Conservation (phyloP, 2,888 invertebrate genomes). For the Andrena hattorfiana region DNA sequence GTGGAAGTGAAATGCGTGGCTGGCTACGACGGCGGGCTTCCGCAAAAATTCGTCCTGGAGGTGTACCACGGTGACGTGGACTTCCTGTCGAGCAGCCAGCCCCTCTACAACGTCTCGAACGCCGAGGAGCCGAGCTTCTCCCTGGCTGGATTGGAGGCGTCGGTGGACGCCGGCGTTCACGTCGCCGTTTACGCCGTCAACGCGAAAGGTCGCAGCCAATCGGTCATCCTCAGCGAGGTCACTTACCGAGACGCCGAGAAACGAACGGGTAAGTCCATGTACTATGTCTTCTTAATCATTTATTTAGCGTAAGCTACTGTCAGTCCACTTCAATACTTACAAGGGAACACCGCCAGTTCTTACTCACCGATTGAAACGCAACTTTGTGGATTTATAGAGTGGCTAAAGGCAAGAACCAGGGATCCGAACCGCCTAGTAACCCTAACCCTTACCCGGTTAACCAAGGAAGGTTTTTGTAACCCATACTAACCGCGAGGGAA, state of each 20-base stretch:
- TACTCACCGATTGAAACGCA: no score
- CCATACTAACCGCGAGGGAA: no score
- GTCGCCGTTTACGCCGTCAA: conserved; percentile 92
- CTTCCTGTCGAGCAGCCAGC: conserved; percentile 75
- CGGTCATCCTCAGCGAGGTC: conserved; percentile 91
- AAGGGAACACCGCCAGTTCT: no score
- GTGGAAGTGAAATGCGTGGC: conserved; percentile 93
- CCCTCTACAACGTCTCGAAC: conserved; percentile 88
- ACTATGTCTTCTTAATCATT: background rate
- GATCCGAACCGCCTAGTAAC: no score
- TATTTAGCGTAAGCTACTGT: no score
- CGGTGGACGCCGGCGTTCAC: conserved; percentile 90
- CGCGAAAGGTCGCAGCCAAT: conserved; percentile 92
- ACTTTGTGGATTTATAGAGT: no score
- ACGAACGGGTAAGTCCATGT: conserved; percentile 87
- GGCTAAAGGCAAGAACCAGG: no score
- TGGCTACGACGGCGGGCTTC: conserved; percentile 95
- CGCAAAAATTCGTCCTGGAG: conserved; percentile 94
- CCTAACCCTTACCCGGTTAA: no score
- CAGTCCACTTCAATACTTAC: background rate
- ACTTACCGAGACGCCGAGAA: conserved; percentile 93
- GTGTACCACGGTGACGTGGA: conserved; percentile 87
- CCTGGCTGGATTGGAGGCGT: conserved; percentile 91
- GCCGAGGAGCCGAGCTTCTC: conserved; percentile 91
- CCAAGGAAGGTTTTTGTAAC: no score